These are phyloP conservation scores for Drosophila virilis DNA, from an alignment of 1,140 invertebrate species.

Conservation along the genomic window DNA sequence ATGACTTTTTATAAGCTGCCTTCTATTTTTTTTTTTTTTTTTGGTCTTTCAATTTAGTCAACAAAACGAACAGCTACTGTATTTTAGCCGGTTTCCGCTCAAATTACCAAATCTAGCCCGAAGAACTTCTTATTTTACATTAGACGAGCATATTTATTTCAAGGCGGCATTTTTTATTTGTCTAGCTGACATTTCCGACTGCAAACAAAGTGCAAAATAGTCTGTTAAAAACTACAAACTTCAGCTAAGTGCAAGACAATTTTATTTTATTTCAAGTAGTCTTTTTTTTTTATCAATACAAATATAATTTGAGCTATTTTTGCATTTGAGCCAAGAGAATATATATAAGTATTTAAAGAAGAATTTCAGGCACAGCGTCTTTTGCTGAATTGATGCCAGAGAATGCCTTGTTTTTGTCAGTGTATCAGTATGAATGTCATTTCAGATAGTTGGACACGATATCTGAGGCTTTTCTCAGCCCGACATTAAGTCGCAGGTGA, in stretches of 20 bases:
- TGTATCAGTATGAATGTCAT: neutral
- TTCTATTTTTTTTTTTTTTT: neutral
- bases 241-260: too few species aligned
- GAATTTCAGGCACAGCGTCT: too few species aligned
- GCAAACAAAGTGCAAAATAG: neutral
- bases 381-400: too few species aligned
- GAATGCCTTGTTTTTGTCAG: too few species aligned
- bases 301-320: too few species aligned
- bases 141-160: conserved; percentile 1
- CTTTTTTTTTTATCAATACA: too few species aligned
- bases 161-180: conserved; percentile 4
- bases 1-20: conserved; percentile 35
- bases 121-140: neutral
- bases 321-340: too few species aligned
- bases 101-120: conserved; percentile 13
- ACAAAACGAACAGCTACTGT: neutral
- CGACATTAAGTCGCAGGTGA: conserved; percentile 23
- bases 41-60: neutral
- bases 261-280: too few species aligned
- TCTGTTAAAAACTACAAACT: too few species aligned
- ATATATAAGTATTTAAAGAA: too few species aligned
- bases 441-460: conserved; percentile 15
- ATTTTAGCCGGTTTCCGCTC: conserved; percentile 10
- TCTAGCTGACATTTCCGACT: neutral
- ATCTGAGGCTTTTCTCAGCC: conserved; percentile 9